phyloP scores from a whole-genome alignment of 2,797 vertebrate species.

The Prunella strophiata region DNA sequence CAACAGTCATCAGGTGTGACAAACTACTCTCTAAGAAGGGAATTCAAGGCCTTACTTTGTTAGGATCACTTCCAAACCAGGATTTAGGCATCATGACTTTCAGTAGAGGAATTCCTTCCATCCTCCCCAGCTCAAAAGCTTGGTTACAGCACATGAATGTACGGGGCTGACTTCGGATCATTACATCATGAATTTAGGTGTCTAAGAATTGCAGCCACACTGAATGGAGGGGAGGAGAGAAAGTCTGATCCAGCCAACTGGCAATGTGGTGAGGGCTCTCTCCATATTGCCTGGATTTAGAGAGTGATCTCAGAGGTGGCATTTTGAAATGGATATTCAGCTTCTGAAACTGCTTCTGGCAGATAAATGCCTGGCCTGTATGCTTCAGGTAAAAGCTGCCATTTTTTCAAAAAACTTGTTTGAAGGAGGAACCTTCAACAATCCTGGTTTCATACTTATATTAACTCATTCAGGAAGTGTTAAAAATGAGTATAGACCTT shows the following conservation, averaged over 20 bases:
- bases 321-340: constrained; percentile 6
- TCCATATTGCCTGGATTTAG: constrained; percentile 13
- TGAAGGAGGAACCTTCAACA: not conserved
- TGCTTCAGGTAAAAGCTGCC: not conserved
- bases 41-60: constrained; percentile 22
- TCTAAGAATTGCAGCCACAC: constrained; percentile 40
- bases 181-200: not conserved
- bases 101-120: not conserved
- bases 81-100: not conserved
- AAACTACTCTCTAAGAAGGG: constrained; percentile 39
- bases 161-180: not conserved
- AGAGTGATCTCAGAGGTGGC: constrained; percentile 25
- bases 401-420: not conserved
- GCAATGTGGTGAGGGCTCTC: not conserved
- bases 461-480: not conserved
- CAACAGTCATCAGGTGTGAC: not conserved
- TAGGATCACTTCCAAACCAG: constrained; percentile 17
- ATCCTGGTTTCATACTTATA: not conserved
- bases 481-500: not conserved
- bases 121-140: not conserved
- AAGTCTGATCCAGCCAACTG: constrained; percentile 23
- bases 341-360: constrained; percentile 25
- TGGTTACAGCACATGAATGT: not conserved
- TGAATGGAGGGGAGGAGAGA: not conserved
- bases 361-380: not conserved